Evolutionary conservation across 2,797 vertebrate species (phyloP), one percentile per base, ranked within the genome.

Genomic region (Lacerta viridis): DNA sequence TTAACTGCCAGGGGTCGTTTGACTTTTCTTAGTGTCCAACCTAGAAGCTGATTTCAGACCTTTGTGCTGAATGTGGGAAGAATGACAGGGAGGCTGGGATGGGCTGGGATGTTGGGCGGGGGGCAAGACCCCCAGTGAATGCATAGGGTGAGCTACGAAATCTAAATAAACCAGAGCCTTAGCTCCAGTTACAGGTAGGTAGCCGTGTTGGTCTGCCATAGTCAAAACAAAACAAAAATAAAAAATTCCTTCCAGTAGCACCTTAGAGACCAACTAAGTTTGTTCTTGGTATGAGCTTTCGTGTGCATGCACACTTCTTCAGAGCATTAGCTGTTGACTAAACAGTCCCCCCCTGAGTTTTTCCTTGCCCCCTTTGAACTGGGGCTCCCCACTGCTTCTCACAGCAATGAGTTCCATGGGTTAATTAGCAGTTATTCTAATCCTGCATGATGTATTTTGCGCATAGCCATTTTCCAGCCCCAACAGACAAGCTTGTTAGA

Each of bases 401-500:
- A 68, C 23, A 33, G 78, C 71, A 23, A 43, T 75, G 83, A 68
- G 61, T 76, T 90, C 80, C 87, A 8, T 85, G 84, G 92, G 36
- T 72, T 83, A 50, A 39, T 82, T 88, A 41, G 27, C 50, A 33
- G 75, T 85, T 89, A 36, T 20, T 91, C 0, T 72, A 80, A 33
- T 83, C 91, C 84, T 80, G 81, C 84, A 5, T 72, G 84, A 1
- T 5, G 69, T 39, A 79, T 83, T 74, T 74, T 61, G 68, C 86
- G 89, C 64, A 55, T 88, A 93, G 27, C 1, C 77, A 71, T 55
- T 80, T 69, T 27, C 20, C 76, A 25, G 50, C n/a, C 46, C 50
- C 88, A 82, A 69, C 71, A 90, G 71, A 82, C 8, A 83, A 78
- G 33, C 36, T 87, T 87, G 93, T 88, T 93, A 90, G 85, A 91